Evolutionary conservation across 1,140 invertebrate species (phyloP), one percentile per base, ranked within the genome.

Genomic region (Amyelois transitella): DNA sequence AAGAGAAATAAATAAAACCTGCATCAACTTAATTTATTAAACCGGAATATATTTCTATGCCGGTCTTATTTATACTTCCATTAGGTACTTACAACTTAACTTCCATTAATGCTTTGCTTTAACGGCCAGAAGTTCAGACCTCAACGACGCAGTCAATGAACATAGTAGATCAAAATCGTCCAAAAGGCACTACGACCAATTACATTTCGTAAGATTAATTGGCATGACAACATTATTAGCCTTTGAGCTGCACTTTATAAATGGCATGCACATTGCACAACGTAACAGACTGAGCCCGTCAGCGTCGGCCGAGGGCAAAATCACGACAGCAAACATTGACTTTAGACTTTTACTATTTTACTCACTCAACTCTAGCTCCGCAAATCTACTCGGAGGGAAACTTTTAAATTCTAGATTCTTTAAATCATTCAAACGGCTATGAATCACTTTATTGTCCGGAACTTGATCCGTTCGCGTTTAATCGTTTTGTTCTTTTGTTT

Each of bases 311-410:
- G 8, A 66, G 75, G 73, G 75, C 65, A 69, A 86, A 86, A 86
- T 86, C 83, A 84, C 78, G 77, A 71, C 69, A 55, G 78, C 81
- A 86, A 86, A 86, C 81, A 86, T 85, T 86, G 83, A 86, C 83
- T 85, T 81, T 79, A 75, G 72, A 81, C 75, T 78, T 82, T 85
- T 79, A 71, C 75, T 79, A 72, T 77, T 83, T 83, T 79, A 81
- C 78, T 82, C 79, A 82, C 83, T 85, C 74, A 74, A 83, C 77
- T 79, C 73, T 64, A 49, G 51, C 70, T 72, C 79, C 72, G 75
- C 74, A 69, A 85, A 82, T 83, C 76, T 64, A 75, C 72, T 72
- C 66, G 69, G 66, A 83, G 68, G 66, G 72, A 63, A 77, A 81
- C 53, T 80, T 83, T 78, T 76, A 75, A 75, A 81, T 55, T 66